Evolutionary conservation across 2,888 invertebrate species (phyloP).

Genomic region (Poecilus cupreus): DNA sequence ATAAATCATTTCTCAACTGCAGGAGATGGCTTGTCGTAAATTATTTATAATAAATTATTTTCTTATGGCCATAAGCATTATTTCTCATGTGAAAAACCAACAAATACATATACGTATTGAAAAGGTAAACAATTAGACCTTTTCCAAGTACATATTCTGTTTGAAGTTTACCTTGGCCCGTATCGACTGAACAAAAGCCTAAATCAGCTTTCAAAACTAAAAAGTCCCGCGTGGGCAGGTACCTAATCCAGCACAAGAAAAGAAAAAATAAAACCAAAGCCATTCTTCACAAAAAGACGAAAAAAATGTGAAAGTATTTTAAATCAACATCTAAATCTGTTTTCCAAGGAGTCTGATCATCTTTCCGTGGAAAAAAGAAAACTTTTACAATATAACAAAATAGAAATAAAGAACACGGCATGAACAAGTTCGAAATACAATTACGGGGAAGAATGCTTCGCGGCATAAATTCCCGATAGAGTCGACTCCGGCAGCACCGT

Average conservation of each 20-base stretch:
- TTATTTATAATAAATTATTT: neutral
- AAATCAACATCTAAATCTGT: slow-evolving; percentile 58
- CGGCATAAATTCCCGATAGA: slow-evolving; percentile 58
- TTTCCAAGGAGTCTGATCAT: slow-evolving; percentile 51
- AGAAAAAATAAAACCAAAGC: slow-evolving; percentile 29
- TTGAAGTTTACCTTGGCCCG: neutral
- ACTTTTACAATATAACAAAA: slow-evolving; percentile 44
- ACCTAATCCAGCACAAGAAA: slow-evolving; percentile 35
- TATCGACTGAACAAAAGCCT: neutral
- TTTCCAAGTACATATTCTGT: neutral
- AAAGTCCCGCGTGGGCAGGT: slow-evolving; percentile 35
- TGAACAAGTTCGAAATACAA: slow-evolving; percentile 56
- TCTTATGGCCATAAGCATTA: neutral
- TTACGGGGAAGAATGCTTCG: slow-evolving; percentile 53
- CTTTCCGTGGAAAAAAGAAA: slow-evolving; percentile 35
- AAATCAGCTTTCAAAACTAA: slow-evolving; percentile 42
- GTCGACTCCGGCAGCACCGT: neutral
- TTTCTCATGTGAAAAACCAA: neutral
- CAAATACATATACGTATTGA: neutral
- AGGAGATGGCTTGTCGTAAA: neutral
- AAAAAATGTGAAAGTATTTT: slow-evolving; percentile 50
- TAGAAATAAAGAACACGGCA: slow-evolving; percentile 46
- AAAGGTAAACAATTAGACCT: neutral
- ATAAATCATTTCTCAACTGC: neutral
- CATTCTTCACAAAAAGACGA: neutral